Conservation (phyloP, 2,888 invertebrate genomes). For the Tridacna crocea region DNA sequence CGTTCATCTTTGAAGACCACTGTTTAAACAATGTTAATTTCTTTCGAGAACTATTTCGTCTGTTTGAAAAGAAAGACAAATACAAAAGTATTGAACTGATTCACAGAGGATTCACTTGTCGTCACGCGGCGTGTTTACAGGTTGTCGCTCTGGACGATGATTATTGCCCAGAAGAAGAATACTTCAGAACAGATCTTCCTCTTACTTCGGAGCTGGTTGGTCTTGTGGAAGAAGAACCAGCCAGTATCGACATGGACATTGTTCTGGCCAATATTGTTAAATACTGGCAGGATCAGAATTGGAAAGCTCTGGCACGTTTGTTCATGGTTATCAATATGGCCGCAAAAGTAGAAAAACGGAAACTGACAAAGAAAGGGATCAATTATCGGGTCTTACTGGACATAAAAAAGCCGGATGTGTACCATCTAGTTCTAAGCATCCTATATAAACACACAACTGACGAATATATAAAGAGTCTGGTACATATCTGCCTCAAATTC, state of each 20-base stretch:
- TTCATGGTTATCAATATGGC: slow-evolving; percentile 50
- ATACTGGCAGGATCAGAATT: slow-evolving; percentile 39
- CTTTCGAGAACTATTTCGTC: slow-evolving; percentile 14
- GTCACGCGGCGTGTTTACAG: slow-evolving; percentile 46
- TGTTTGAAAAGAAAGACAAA: slow-evolving; percentile 27
- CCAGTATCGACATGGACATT: slow-evolving; percentile 31
- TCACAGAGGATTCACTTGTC: slow-evolving; percentile 37
- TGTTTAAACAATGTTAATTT: slow-evolving; percentile 40
- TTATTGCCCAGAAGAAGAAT: slow-evolving; percentile 15
- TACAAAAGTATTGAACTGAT: slow-evolving; percentile 37
- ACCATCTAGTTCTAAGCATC: slow-evolving; percentile 41
- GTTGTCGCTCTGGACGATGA: slow-evolving; percentile 39
- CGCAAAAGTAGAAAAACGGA: slow-evolving; percentile 43
- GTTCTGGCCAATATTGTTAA: slow-evolving; percentile 38
- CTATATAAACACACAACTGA: slow-evolving; percentile 31
- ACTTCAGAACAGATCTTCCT: slow-evolving; percentile 20
- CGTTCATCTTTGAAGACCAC: slow-evolving; percentile 54
- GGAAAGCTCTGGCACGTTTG: slow-evolving; percentile 26
- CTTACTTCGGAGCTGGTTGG: slow-evolving; percentile 12
- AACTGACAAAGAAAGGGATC: slow-evolving; percentile 30
- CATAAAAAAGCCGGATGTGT: slow-evolving; percentile 29
- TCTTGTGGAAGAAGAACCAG: slow-evolving; percentile 10
- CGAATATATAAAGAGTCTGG: slow-evolving; percentile 37
- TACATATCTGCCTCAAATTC: slow-evolving; percentile 31
- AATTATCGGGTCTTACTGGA: not conserved